Evolutionary conservation across 2,888 invertebrate genomes (phyloP).

Genomic region (Oscheius sp.): DNA sequence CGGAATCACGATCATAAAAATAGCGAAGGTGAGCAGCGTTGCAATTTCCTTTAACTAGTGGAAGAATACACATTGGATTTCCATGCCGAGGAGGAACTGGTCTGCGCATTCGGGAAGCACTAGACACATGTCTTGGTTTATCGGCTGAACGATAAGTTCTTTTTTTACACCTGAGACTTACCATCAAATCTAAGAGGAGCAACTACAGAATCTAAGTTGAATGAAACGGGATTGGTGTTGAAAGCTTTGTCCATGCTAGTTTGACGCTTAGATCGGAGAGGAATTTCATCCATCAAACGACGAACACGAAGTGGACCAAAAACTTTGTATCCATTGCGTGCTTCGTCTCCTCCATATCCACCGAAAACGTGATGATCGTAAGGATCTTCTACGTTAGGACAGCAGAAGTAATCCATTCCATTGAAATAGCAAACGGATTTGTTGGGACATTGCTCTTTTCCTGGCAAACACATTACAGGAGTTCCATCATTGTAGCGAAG

Average conservation of each 20-base stretch:
- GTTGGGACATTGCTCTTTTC: slow-evolving; percentile 67
- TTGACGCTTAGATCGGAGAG: slow-evolving; percentile 42
- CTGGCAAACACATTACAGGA: slow-evolving; percentile 69
- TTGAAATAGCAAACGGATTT: slow-evolving; percentile 69
- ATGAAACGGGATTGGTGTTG: slow-evolving; percentile 39
- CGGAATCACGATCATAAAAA: slow-evolving; percentile 64
- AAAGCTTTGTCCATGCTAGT: slow-evolving; percentile 34
- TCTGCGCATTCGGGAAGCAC: slow-evolving; percentile 44
- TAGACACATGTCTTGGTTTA: slow-evolving; percentile 46
- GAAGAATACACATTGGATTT: slow-evolving; percentile 56
- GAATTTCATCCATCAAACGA: slow-evolving; percentile 49
- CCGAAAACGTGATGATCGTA: slow-evolving; percentile 67
- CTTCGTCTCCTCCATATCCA: slow-evolving; percentile 67
- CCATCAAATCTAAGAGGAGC: slow-evolving; percentile 64
- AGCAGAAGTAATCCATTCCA: slow-evolving; percentile 69
- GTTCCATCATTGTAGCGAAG: slow-evolving; percentile 50
- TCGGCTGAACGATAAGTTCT: slow-evolving; percentile 32
- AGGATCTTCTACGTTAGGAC: slow-evolving; percentile 68
- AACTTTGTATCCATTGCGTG: slow-evolving; percentile 66
- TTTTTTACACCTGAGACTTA: background rate
- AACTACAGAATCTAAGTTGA: slow-evolving; percentile 62
- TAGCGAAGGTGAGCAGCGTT: slow-evolving; percentile 63
- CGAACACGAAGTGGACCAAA: slow-evolving; percentile 60
- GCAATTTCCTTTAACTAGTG: slow-evolving; percentile 60
- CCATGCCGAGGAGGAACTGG: slow-evolving; percentile 44